Conservation (phyloP, 2,113 vertebrate species). For the Catagonus wagneri region DNA sequence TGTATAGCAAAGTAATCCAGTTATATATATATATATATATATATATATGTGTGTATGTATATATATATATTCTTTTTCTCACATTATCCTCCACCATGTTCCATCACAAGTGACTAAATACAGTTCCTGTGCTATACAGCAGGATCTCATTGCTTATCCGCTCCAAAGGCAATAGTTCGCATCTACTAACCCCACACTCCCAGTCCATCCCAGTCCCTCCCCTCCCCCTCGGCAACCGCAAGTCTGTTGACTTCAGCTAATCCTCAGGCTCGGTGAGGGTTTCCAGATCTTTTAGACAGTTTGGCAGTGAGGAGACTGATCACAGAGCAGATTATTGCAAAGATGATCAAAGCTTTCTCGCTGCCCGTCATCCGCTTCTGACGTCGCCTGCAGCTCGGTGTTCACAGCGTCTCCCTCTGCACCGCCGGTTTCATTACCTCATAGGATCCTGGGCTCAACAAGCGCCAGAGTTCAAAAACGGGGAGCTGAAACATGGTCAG, state of each 20-base stretch:
- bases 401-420: not conserved
- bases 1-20: too few relatives aligned
- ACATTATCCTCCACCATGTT: too few relatives aligned
- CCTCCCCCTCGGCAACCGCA: too few relatives aligned
- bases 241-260: not conserved
- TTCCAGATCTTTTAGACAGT: not conserved
- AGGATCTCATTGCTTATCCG: too few relatives aligned
- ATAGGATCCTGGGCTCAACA: accelerated
- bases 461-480: not conserved
- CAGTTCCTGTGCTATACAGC: too few relatives aligned
- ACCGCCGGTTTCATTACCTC: not conserved
- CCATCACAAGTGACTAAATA: too few relatives aligned
- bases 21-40: too few relatives aligned
- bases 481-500: not conserved
- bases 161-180: too few relatives aligned
- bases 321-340: not conserved
- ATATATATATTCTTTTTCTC: too few relatives aligned
- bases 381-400: not conserved
- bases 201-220: too few relatives aligned
- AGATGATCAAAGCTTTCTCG: not conserved
- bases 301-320: not conserved
- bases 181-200: too few relatives aligned
- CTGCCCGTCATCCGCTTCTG: not conserved
- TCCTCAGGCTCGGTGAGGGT: not conserved
- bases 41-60: too few relatives aligned